Evolutionary conservation across 2,113 vertebrate species (phyloP).

Genomic region (Rutilus rutilus): DNA sequence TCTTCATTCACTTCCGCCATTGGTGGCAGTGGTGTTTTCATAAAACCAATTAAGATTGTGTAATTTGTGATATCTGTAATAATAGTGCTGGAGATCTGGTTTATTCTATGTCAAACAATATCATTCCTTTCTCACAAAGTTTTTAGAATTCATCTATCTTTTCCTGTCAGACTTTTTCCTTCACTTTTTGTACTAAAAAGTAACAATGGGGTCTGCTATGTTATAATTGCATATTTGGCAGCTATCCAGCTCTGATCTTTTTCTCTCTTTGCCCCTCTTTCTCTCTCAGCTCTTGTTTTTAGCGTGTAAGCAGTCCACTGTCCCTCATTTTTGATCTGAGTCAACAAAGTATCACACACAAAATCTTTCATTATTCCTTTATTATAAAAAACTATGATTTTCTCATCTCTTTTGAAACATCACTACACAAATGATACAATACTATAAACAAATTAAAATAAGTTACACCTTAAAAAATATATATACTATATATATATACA

Average conservation of each 20-base stretch:
- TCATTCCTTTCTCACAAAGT: background rate
- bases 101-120: background rate
- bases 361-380: constrained; percentile 15
- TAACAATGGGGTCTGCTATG: background rate
- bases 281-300: background rate
- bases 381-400: constrained; percentile 40
- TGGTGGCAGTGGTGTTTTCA: background rate
- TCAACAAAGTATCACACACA: background rate
- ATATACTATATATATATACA: background rate
- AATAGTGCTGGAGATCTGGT: background rate
- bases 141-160: background rate
- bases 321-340: background rate
- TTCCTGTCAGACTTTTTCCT: background rate
- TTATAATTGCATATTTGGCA: background rate
- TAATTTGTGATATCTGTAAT: background rate
- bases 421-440: background rate
- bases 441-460: background rate
- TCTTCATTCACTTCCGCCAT: background rate
- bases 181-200: background rate
- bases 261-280: background rate
- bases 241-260: background rate
- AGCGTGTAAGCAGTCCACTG: background rate
- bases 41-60: background rate
- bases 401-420: background rate
- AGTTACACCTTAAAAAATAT: constrained; percentile 21